These are phyloP conservation scores for Syngnathoides biaculeatus DNA, from an alignment of 2,113 vertebrate genomes.

Conservation along the genomic window DNA sequence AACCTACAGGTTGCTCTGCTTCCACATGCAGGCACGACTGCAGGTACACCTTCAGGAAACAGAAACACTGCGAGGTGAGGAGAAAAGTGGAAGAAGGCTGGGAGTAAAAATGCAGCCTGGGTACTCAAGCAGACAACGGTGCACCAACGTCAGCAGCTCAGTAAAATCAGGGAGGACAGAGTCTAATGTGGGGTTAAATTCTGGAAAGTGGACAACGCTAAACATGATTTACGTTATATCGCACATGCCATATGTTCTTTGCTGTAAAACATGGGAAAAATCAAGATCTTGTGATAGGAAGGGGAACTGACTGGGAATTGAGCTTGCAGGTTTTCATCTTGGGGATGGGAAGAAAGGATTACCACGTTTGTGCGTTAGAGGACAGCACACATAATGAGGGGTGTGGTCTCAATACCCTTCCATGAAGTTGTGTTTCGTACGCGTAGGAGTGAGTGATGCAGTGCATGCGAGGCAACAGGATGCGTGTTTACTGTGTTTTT, in stretches of 20 bases:
- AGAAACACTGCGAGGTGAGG: neutral
- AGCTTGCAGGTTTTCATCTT: too few relatives aligned
- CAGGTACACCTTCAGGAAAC: constrained; percentile 18
- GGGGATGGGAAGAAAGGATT: too few relatives aligned
- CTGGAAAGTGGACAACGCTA: neutral
- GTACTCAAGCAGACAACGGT: too few relatives aligned
- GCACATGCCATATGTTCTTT: neutral
- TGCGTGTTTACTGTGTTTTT: too few relatives aligned
- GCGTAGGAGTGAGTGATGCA: too few relatives aligned
- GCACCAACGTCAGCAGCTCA: too few relatives aligned
- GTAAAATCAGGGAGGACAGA: too few relatives aligned
- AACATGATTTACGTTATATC: neutral
- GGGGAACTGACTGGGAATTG: neutral
- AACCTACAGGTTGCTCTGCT: constrained; percentile 17
- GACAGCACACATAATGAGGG: too few relatives aligned
- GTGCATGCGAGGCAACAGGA: neutral
- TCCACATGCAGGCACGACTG: constrained; percentile 32
- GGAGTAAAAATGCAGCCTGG: neutral
- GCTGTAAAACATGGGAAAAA: neutral
- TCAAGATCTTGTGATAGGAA: neutral
- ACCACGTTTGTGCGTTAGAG: too few relatives aligned
- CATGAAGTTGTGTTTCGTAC: too few relatives aligned
- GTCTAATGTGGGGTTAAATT: neutral
- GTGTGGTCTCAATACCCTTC: too few relatives aligned
- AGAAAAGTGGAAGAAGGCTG: neutral